phyloP scores from a whole-genome alignment of 2,888 invertebrate species.

The Drosophila kokeensis region DNA sequence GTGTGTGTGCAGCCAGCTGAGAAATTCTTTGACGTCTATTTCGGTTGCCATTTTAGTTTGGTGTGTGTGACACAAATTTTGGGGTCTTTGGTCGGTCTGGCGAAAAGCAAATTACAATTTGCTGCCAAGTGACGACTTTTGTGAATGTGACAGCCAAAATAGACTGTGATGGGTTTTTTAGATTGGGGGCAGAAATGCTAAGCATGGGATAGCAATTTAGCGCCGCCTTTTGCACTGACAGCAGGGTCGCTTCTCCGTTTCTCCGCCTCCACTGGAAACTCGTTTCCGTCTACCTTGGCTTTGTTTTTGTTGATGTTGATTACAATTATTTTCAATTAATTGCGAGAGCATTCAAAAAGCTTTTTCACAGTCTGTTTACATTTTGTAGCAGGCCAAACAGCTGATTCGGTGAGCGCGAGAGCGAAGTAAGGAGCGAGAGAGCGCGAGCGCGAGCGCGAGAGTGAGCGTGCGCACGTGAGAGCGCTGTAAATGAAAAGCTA shows the following conservation, averaged over 20 bases:
- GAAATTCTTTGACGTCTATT: constrained; percentile 75
- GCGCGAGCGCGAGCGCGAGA: constrained; percentile 4
- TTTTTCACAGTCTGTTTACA: constrained; percentile 73
- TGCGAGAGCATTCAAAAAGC: constrained; percentile 51
- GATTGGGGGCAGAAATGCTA: constrained; percentile 16
- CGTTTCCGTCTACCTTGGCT: constrained; percentile 76
- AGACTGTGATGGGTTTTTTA: constrained; percentile 11
- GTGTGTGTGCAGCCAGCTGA: constrained; percentile 64
- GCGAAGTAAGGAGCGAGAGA: constrained; percentile 1
- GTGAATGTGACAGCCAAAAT: constrained; percentile 46
- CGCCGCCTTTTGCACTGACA: constrained; percentile 19
- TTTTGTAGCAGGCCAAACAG: constrained; percentile 66
- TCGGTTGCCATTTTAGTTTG: constrained; percentile 55
- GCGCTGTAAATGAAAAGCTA: constrained; percentile 61
- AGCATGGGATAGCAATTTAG: constrained; percentile 30
- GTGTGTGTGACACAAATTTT: constrained; percentile 67
- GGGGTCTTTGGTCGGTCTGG: constrained; percentile 50
- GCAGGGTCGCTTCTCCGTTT: constrained; percentile 23
- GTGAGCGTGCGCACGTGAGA: constrained; percentile 27
- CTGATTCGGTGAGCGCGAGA: constrained; percentile 49
- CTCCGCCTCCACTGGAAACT: constrained; percentile 51
- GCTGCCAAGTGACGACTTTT: constrained; percentile 49
- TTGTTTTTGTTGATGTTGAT: constrained; percentile 70
- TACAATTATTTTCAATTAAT: constrained; percentile 68
- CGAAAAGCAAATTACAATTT: constrained; percentile 64